phyloP scores from a whole-genome alignment of 1,140 invertebrate genomes.

The Drosophila aff. region DNA sequence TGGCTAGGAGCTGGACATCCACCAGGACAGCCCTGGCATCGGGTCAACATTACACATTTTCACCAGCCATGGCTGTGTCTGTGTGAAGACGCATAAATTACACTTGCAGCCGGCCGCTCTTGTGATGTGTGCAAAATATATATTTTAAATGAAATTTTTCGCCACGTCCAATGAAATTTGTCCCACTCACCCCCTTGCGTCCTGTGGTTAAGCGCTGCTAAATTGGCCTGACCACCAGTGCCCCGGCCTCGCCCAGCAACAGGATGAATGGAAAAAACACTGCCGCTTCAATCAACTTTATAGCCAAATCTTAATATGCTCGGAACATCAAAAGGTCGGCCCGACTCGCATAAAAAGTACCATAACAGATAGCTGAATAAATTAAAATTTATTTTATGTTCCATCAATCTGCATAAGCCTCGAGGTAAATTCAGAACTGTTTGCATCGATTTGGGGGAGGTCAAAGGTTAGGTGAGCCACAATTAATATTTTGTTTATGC shows the following conservation, averaged over 20 bases:
- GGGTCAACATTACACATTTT: conserved; percentile 81
- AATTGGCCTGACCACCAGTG: conserved; percentile 58
- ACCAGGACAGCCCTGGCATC: conserved; percentile 47
- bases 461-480: conserved; percentile 26
- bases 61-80: conserved; percentile 30
- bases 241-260: not conserved
- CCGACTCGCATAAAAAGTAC: conserved; percentile 10
- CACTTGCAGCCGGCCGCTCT: conserved; percentile 67
- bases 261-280: not conserved
- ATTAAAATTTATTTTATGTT: conserved; percentile 39
- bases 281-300: conserved; percentile 45
- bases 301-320: conserved; percentile 39
- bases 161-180: conserved; percentile 74
- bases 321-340: conserved; percentile 37
- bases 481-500: conserved; percentile 46
- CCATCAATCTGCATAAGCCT: conserved; percentile 36
- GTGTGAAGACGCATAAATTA: conserved; percentile 77
- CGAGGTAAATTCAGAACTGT: conserved; percentile 6
- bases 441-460: conserved; percentile 25
- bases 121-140: conserved; percentile 57
- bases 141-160: conserved; percentile 49
- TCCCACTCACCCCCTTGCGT: not conserved
- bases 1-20: conserved; percentile 24
- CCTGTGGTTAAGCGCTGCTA: conserved; percentile 66
- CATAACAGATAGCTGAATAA: conserved; percentile 31